Conservation (phyloP, 1,140 invertebrate genomes). For the Doryteuthis pealeii region DNA sequence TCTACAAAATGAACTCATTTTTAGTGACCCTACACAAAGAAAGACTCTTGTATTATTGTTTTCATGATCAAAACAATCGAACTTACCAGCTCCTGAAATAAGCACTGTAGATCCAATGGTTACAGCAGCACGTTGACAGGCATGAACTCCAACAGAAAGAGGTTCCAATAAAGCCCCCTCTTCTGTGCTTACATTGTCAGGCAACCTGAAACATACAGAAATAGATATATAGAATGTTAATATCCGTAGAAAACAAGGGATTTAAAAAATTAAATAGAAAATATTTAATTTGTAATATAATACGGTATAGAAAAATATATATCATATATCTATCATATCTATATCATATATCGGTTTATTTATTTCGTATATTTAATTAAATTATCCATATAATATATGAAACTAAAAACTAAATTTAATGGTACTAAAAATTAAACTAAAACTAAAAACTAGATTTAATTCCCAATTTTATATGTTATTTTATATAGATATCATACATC, state of each 20-base stretch:
- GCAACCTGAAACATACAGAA: slow-evolving; percentile 66
- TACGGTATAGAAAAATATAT: neutral
- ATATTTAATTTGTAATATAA: neutral
- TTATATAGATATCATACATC: no score
- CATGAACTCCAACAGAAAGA: slow-evolving; percentile 88
- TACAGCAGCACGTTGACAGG: slow-evolving; percentile 78
- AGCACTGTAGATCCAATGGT: slow-evolving; percentile 76
- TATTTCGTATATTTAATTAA: no score
- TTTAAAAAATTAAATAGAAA: neutral
- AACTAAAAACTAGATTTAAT: no score
- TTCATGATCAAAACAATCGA: no score
- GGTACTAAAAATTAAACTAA: no score
- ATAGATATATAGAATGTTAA: neutral
- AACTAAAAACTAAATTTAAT: no score
- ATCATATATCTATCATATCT: neutral
- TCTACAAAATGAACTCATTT: no score
- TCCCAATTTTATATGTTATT: no score
- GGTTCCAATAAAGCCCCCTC: slow-evolving; percentile 94
- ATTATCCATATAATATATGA: no score
- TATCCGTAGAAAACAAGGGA: neutral
- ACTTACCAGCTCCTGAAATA: slow-evolving; percentile 77
- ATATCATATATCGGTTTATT: no score
- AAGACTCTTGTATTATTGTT: no score
- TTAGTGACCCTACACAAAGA: no score
- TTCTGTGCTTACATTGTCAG: slow-evolving; percentile 84